Base-by-base conservation (phyloP, 1,140 invertebrate species). In the Portunus trituberculatus region DNA sequence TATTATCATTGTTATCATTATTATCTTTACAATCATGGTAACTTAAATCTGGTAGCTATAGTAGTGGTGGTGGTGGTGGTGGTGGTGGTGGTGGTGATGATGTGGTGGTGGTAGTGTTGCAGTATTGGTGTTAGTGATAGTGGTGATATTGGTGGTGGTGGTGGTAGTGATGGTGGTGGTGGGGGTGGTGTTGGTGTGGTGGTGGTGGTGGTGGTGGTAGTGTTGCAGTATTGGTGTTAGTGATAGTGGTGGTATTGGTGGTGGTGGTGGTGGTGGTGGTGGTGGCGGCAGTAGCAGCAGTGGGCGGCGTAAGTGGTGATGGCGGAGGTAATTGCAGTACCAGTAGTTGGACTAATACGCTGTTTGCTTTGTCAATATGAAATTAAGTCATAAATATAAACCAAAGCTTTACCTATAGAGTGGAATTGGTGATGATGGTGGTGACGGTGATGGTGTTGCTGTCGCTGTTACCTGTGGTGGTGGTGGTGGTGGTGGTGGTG, bases 351-450 rank as follows among this genome's bases (percentile, higher is more conserved):
- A 76, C 20, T 76, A 76, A 76, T 76, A n/a, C 67, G 67, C 67
- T 76, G 67, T 76, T 76, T 76, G 67, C 67, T 76, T n/a, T 76
- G 67, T n/a, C 67, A 76, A 76, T 76, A 76, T 76, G 67, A 76
- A 76, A 76, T 76, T 76, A 76, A 76, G 67, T 20, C 67, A n/a
- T 76, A 76, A 76, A 76, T 76, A 76, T 76, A 76, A n/a, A 76
- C 67, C 67, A 25, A n/a, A 25, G 20, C 25, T n/a, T 76, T n/a
- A 76, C 67, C 67, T 76, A 76, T 76, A 76, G 67, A 76, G 8
- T 25, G 25, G 20, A 76, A 76, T 76, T 25, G 67, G 67, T 76
- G 67, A 76, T 76, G 67, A 76, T n/a, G 67, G 25, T 76, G 67
- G 67, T 76, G 67, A n/a, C 20, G 67, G 25, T 76, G 67, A 20